A percentile compares a stretch with the other conserved stretches of the same genome.
phyloP scores from a whole-genome alignment of 2,113 vertebrate genomes.

The Desmodus rotundus region DNA sequence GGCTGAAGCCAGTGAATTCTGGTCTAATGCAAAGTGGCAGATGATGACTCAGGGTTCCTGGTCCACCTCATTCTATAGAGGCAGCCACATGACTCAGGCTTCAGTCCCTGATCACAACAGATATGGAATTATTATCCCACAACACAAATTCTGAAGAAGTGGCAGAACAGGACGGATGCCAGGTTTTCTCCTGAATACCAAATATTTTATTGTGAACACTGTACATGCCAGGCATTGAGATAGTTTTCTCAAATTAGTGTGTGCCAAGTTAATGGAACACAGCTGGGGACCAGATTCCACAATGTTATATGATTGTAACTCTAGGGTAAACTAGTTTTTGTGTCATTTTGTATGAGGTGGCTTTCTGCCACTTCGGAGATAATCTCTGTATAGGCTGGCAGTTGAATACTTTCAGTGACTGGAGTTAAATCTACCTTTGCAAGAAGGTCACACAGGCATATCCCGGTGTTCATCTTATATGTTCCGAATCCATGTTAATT shows the following conservation, averaged over 20 bases:
- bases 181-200: not conserved
- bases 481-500: not conserved
- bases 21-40: not conserved
- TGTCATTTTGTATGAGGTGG: not conserved
- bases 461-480: accelerated
- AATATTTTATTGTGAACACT: not conserved
- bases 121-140: not conserved
- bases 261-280: not conserved
- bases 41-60: not conserved
- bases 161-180: not conserved
- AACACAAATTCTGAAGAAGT: not conserved
- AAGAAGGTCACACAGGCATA: not conserved
- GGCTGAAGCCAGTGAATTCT: not conserved
- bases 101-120: not conserved
- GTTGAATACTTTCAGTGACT: not conserved
- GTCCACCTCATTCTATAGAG: not conserved
- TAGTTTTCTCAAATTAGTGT: not conserved
- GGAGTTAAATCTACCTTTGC: not conserved
- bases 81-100: not conserved
- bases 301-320: not conserved
- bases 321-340: not conserved
- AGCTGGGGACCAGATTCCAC: not conserved
- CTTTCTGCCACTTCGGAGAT: not conserved
- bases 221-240: not conserved
- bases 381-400: not conserved